A percentile compares a stretch with the other conserved stretches of the same genome.
Evolutionary conservation across 2,797 vertebrate species (phyloP).

Genomic region (Manis javanica): DNA sequence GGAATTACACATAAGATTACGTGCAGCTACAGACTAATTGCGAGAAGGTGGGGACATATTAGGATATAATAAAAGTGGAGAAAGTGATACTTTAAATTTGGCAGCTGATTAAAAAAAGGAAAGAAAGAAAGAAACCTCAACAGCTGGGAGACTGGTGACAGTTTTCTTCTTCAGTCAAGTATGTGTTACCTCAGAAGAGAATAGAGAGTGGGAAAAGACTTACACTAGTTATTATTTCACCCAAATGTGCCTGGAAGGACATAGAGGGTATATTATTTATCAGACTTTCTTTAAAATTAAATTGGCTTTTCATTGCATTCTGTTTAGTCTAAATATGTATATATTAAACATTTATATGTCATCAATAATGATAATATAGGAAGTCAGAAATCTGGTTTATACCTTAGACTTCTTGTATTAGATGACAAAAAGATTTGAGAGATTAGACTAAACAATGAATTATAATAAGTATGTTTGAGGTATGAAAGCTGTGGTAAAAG

Average conservation of each 20-base stretch:
- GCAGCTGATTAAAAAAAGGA: constrained; percentile 51
- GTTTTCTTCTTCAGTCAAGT: constrained; percentile 50
- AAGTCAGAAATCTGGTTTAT: background rate
- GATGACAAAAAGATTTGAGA: background rate
- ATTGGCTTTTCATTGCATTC: background rate
- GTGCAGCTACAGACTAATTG: constrained; percentile 39
- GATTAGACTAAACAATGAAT: background rate
- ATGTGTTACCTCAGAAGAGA: background rate
- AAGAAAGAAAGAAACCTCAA: background rate
- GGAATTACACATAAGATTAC: constrained; percentile 19
- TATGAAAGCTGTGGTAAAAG: background rate
- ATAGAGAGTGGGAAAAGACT: background rate
- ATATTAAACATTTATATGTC: background rate
- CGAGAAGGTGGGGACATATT: background rate
- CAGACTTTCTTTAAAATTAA: constrained; percentile 21
- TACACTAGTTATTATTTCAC: background rate
- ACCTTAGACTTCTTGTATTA: background rate
- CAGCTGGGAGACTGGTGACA: background rate
- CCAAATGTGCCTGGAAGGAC: background rate
- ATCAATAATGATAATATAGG: background rate
- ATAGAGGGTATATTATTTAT: background rate
- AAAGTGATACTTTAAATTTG: constrained; percentile 53
- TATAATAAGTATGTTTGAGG: rapidly evolving
- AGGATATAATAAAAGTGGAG: background rate
- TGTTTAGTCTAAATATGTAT: background rate